Evolutionary conservation across 2,113 vertebrate genomes (phyloP), one percentile per base, ranked within the genome.

Genomic region (Petrocephalus microphthalmus): DNA sequence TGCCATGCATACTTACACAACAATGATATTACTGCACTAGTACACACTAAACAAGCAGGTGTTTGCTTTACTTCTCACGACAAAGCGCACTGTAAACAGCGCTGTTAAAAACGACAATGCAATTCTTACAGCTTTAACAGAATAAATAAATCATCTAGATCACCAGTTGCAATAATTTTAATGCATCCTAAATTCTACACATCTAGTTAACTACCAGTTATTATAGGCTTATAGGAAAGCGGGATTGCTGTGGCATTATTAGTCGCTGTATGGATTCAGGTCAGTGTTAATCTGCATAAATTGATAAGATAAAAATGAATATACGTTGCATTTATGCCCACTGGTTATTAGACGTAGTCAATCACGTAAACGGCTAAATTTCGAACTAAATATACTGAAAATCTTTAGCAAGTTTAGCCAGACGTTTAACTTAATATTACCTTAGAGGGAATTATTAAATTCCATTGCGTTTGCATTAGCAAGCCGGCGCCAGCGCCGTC

Each of bases 231-330:
- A 45, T 22, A 22, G 5, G n/a, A 57, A 88, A 74, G 37, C 87
- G 33, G 37, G 53, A 83, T 56, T 57, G 45, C 10, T 53, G 29
- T n/a, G 53, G 74, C 20, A 25, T 88, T 57, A 57, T 52, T 17
- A 20, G 5, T 52, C 47, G 88, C 83, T 89, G 91, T 92, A 88
- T 91, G 91, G 90, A 94, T 92, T 92, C 81, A 29, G 89, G 92
- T 92, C 0, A 91, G 89, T 91, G 91, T 89, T 92, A 93, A 93
- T 92, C 91, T 90, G 88, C 89, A 85, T 85, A 88, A 88, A 86
- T 90, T 93, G 33, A 47, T 15, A 25, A 82, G 13, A 45, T 51
- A 29, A 5, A 52, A 52, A 85, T 71, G 5, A 88, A 54, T 64
- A 88, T 42, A 67, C 11, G 5, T 25, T 71, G 86, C 45, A 20